These are phyloP conservation scores for Enteromius unitaeniatus DNA, from an alignment of 2,797 vertebrate species.

Conservation along the genomic window DNA sequence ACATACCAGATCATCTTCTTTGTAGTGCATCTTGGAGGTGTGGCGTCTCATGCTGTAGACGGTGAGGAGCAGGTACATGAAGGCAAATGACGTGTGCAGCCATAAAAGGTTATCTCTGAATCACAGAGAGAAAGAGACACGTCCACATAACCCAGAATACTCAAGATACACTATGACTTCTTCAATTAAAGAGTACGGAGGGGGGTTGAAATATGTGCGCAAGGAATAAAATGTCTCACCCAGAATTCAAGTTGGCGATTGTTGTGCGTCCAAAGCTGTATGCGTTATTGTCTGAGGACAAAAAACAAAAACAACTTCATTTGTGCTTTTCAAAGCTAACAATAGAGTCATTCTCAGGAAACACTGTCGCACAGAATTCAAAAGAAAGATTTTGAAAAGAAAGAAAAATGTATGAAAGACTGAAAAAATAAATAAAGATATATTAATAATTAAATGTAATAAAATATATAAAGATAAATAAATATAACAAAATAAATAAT, in stretches of 20 bases:
- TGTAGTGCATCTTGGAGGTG: constrained; percentile 99
- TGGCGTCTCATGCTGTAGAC: constrained; percentile 98
- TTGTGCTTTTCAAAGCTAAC: not conserved
- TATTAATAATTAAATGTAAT: not conserved
- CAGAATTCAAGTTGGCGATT: constrained; percentile 94
- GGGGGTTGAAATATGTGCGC: not conserved
- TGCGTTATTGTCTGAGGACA: constrained; percentile 89
- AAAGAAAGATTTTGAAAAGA: not conserved
- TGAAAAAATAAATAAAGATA: not conserved
- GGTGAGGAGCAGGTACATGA: constrained; percentile 94
- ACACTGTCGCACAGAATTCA: not conserved
- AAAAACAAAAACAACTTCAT: not conserved
- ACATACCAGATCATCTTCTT: constrained; percentile 93
- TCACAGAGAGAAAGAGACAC: not conserved
- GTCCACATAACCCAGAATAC: not conserved
- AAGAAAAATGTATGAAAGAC: too few relatives aligned
- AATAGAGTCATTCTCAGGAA: not conserved
- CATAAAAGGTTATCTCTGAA: constrained; percentile 91
- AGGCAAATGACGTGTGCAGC: constrained; percentile 95
- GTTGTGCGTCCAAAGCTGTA: constrained; percentile 98
- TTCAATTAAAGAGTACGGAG: not conserved
- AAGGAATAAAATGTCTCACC: constrained; percentile 73
- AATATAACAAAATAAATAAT: not conserved
- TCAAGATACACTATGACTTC: not conserved
- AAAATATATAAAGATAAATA: not conserved